Base-by-base conservation (phyloP, 1,140 invertebrate species). In the Papilio polyxenes region DNA sequence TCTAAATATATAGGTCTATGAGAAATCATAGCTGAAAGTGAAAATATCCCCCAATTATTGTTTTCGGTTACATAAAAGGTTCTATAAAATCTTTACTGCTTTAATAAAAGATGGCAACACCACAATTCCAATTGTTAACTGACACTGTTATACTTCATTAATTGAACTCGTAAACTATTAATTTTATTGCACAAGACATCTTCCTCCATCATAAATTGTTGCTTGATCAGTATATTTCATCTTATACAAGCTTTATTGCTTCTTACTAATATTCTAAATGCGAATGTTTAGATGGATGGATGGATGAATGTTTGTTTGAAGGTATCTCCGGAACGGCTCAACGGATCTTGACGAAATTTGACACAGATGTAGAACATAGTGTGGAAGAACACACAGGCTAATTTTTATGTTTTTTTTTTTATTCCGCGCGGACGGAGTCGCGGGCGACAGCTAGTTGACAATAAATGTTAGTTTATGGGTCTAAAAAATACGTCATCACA, bases 81-180 rank as follows among this genome's bases (percentile, higher is more conserved):
- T 65, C 9, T 65, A 65, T 65, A 11, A 65, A 31, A 72, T 37
- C 31, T 72, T 72, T 72, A 72, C 11, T 37, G 6, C 65, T 72
- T 37, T 31, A 23, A 77, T 53, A 53, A 53, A 79, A 78, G 17
- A 44, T 62, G 49, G 59, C 78, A 40, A 59, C 56, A 62, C 44
- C 44, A 69, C 56, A 20, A 37, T 48, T 44, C 17, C 40, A 65
- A 80, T 80, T 65, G 62, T 65, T 65, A 49, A 62, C 77, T 59
- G 82, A 59, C 44, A 49, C 44, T 62, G 69, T 77, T 79, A 77
- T 37, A 76, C 51, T 82, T 80, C 56, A 79, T 79, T 82, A 75
- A 82, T 48, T 72, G 1, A 13, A 59, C 49, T 80, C 77, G 77
- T 80, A 82, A 82, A 82, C 74, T 75, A 74, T 48, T 62, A 82